Conservation (phyloP, 1,140 invertebrate genomes). For the Leptestheria dahalacensis region DNA sequence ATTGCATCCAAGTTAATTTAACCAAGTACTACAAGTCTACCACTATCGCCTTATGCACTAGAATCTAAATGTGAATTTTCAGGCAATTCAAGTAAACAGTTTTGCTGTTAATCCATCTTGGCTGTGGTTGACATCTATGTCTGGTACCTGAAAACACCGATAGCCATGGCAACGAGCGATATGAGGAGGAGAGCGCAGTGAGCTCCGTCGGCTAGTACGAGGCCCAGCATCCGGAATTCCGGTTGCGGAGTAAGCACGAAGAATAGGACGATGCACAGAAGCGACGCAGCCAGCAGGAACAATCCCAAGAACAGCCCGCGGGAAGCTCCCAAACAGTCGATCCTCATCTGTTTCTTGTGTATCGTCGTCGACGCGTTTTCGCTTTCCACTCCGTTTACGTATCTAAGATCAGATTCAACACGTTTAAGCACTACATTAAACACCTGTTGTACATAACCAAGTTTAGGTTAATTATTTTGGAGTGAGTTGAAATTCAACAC, state of each 20-base stretch:
- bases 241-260: slow-evolving; percentile 77
- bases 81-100: too few relatives aligned
- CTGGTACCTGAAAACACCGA: slow-evolving; percentile 79
- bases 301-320: slow-evolving; percentile 84
- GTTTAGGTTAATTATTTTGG: not conserved
- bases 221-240: slow-evolving; percentile 50
- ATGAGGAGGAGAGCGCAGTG: slow-evolving; percentile 74
- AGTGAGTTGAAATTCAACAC: too few relatives aligned
- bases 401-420: not conserved
- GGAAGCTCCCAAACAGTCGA: slow-evolving; percentile 82
- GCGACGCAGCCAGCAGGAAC: slow-evolving; percentile 69
- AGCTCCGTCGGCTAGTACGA: slow-evolving; percentile 76
- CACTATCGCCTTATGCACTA: too few relatives aligned
- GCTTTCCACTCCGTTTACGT: not conserved
- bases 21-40: too few relatives aligned
- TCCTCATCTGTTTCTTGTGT: slow-evolving; percentile 49
- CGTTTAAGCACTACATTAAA: not conserved
- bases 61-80: too few relatives aligned
- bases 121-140: too few relatives aligned
- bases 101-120: too few relatives aligned
- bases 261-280: slow-evolving; percentile 86
- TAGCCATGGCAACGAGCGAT: slow-evolving; percentile 71
- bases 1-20: not conserved
- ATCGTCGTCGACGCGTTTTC: slow-evolving; percentile 44
- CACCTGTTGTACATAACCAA: not conserved